These are phyloP conservation scores for Orthosia gothica DNA, from an alignment of 2,888 invertebrate species.

Conservation along the genomic window DNA sequence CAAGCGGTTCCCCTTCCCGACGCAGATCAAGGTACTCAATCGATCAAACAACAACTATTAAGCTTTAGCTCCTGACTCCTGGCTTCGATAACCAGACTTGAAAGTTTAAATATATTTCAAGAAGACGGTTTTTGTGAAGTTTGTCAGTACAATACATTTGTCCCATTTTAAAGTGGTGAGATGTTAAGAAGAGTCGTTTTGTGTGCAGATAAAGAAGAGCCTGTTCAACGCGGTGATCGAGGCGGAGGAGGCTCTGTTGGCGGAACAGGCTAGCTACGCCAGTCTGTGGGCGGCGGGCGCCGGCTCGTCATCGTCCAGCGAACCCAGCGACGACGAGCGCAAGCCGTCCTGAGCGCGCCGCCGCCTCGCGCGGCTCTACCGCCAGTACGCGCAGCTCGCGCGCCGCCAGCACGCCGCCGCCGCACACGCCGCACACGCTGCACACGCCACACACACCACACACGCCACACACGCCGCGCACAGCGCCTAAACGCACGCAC, in stretches of 20 bases:
- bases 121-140: not conserved
- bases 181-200: not conserved
- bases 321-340: conserved; percentile 74
- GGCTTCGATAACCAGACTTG: not conserved
- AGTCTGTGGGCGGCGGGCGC: conserved; percentile 83
- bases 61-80: not conserved
- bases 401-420: conserved; percentile 8
- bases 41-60: not conserved
- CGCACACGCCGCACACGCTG: conserved; percentile 23
- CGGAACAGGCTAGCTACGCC: conserved; percentile 87
- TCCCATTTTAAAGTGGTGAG: not conserved
- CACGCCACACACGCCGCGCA: conserved; percentile 27
- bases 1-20: conserved; percentile 84
- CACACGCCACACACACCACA: conserved; percentile 24
- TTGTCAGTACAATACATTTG: not conserved
- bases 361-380: conserved; percentile 33
- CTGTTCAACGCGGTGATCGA: conserved; percentile 85
- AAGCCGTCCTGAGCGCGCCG: conserved; percentile 77
- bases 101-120: not conserved
- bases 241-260: conserved; percentile 86
- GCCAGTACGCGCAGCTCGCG: conserved; percentile 25
- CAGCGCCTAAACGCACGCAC: conserved; percentile 16
- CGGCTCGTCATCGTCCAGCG: conserved; percentile 77
- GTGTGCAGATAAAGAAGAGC: conserved; percentile 78
- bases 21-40: conserved; percentile 78